Base-by-base conservation (phyloP, 2,888 invertebrate genomes). In the Bimastos eiseni region DNA sequence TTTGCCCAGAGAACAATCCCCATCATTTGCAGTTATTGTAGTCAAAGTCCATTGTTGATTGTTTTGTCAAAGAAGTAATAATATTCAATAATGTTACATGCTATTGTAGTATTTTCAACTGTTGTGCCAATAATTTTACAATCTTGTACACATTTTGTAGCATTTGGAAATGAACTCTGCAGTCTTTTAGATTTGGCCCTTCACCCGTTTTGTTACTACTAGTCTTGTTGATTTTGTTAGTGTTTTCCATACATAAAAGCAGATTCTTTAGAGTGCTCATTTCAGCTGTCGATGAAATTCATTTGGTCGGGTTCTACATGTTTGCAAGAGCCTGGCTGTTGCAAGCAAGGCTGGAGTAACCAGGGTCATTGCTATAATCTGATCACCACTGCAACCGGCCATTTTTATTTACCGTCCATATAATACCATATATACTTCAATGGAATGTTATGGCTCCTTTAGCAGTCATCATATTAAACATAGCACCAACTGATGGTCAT, bases 361-460 rank as follows among this genome's bases (percentile, higher is more conserved):
- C 30, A 70, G 70, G 49, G n/a, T 70, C 70, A n/a, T 70, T 70
- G 70, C 8, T 70, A 70, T 70, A 70, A 1, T 70, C 30, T 70
- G 70, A 70, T 70, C 70, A n/a, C 30, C 70, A 70, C 70, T n/a
- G 70, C n/a, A 70, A n/a, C 70, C n/a, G 70, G 70, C 70, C n/a
- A n/a, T 70, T 70, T 70, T 30, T 70, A 70, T 70, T 70, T 70
- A 30, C 70, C 70, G 70, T 70, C 70, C 70, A 70, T n/a, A n/a
- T n/a, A n/a, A n/a, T n/a, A n/a, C n/a, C n/a, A n/a, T n/a, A n/a
- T 70, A n/a, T 70, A n/a, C 30, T n/a, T n/a, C 8, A 70, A 1
- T n/a, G 1, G 11, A n/a, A 8, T 70, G 8, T 30, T n/a, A n/a
- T 70, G 70, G n/a, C 1, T 70, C n/a, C 70, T 70, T 0, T 70